These are phyloP conservation scores for Venturia canescens DNA, from an alignment of 1,140 invertebrate genomes.

Conservation along the genomic window DNA sequence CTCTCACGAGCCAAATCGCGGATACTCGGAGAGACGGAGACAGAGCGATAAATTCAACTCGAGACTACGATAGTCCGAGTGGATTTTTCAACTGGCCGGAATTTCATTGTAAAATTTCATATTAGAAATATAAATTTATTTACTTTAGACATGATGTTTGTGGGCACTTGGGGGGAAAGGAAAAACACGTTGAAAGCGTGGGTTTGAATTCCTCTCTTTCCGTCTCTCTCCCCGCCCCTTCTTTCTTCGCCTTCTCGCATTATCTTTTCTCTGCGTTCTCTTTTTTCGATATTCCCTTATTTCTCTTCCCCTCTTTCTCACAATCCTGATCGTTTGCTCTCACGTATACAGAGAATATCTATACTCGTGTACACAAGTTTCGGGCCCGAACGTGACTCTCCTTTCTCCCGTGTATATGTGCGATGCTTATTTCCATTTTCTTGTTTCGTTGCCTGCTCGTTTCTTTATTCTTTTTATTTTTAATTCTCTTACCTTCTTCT, in stretches of 20 bases:
- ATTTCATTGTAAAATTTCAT: constrained; percentile 2
- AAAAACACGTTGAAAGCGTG: constrained; percentile 64
- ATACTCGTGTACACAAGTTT: constrained; percentile 15
- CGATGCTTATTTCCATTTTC: constrained; percentile 39
- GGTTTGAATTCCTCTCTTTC: constrained; percentile 70
- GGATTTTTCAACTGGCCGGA: neutral
- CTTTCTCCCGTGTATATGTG: constrained; percentile 43
- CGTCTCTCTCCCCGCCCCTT: too few species aligned
- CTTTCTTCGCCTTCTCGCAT: constrained; percentile 61
- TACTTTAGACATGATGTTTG: too few species aligned
- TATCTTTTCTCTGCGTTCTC: constrained; percentile 65
- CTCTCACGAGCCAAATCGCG: constrained; percentile 12
- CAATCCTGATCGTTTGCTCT: constrained; percentile 24
- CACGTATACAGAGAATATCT: constrained; percentile 8
- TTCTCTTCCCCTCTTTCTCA: constrained; percentile 37
- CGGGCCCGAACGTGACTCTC: constrained; percentile 17
- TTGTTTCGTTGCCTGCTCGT: constrained; percentile 42
- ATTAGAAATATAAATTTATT: constrained; percentile 7
- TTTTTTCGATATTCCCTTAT: constrained; percentile 50
- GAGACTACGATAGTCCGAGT: neutral
- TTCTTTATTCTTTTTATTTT: constrained; percentile 50
- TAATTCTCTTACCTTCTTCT: constrained; percentile 48
- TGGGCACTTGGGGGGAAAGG: neutral
- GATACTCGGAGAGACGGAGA: neutral
- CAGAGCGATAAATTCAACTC: neutral